Conservation (phyloP, 1,140 invertebrate species). For the Trichonephila clavata region DNA sequence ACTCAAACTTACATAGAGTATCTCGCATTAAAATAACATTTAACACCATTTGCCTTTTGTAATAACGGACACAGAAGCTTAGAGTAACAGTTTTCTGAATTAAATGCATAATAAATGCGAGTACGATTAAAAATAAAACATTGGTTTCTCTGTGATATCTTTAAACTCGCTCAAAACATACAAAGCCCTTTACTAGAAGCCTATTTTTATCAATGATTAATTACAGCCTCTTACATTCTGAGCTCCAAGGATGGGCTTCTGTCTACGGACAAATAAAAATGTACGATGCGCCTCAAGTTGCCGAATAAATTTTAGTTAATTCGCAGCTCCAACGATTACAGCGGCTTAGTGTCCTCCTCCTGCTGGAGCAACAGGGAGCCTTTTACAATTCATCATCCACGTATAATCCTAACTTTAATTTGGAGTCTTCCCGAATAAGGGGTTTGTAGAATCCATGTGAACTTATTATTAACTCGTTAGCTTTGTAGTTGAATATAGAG, state of each 20-base stretch:
- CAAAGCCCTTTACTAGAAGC: neutral
- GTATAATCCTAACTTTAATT: slow-evolving; percentile 33
- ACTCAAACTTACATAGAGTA: too few relatives aligned
- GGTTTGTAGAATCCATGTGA: neutral
- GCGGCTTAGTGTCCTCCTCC: neutral
- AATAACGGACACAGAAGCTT: too few relatives aligned
- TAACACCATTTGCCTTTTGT: too few relatives aligned
- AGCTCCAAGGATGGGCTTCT: neutral
- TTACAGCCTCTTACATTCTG: neutral
- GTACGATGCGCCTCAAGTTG: neutral
- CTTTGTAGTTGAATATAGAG: neutral
- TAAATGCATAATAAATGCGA: too few relatives aligned
- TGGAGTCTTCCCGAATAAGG: neutral
- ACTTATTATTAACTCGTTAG: slow-evolving; percentile 28
- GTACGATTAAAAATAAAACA: too few relatives aligned
- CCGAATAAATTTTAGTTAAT: slow-evolving; percentile 32
- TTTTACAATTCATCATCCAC: slow-evolving; percentile 8
- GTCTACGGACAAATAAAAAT: slow-evolving; percentile 29
- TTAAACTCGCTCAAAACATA: neutral
- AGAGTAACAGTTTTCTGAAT: too few relatives aligned
- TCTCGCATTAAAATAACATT: too few relatives aligned
- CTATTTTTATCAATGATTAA: slow-evolving; percentile 23
- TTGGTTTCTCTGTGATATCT: too few relatives aligned
- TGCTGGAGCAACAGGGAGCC: neutral
- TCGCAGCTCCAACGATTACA: slow-evolving; percentile 18